phyloP scores from a whole-genome alignment of 2,888 invertebrate species.

The Rhagophthalmus giganteus region DNA sequence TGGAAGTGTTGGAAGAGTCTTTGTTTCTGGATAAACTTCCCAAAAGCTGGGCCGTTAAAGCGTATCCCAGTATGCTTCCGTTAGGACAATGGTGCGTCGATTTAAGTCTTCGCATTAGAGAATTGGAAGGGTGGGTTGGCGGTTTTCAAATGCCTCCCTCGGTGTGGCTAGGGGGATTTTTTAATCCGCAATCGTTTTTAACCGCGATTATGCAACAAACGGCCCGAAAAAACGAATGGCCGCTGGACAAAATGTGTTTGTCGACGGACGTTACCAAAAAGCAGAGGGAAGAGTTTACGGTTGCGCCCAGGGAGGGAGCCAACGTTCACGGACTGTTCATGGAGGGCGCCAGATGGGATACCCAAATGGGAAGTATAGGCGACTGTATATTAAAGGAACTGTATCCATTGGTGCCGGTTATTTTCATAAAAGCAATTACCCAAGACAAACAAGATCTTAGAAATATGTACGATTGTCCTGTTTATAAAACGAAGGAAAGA shows the following conservation, averaged over 20 bases:
- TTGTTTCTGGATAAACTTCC: constrained; percentile 92
- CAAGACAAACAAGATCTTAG: constrained; percentile 87
- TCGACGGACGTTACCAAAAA: constrained; percentile 95
- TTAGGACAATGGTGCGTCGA: constrained; percentile 88
- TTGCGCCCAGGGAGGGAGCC: constrained; percentile 88
- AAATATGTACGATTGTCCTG: constrained; percentile 89
- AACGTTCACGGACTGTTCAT: constrained; percentile 87
- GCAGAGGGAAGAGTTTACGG: constrained; percentile 78
- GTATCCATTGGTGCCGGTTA: constrained; percentile 87
- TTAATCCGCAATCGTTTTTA: constrained; percentile 94
- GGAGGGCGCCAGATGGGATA: constrained; percentile 96
- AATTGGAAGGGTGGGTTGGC: constrained; percentile 84
- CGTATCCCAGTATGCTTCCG: constrained; percentile 85
- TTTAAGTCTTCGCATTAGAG: constrained; percentile 74
- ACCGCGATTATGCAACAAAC: constrained; percentile 98
- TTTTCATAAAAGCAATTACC: constrained; percentile 83
- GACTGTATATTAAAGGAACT: constrained; percentile 88
- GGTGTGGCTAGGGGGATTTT: constrained; percentile 93
- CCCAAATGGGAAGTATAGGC: constrained; percentile 71
- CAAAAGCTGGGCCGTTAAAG: constrained; percentile 78
- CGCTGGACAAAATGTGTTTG: constrained; percentile 92
- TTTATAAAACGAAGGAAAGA: constrained; percentile 86
- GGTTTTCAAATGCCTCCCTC: constrained; percentile 86
- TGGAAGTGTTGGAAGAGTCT: constrained; percentile 84
- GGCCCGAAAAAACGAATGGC: constrained; percentile 94